Conservation (phyloP, 2,113 vertebrate genomes). For the Chaenocephalus aceratus region DNA sequence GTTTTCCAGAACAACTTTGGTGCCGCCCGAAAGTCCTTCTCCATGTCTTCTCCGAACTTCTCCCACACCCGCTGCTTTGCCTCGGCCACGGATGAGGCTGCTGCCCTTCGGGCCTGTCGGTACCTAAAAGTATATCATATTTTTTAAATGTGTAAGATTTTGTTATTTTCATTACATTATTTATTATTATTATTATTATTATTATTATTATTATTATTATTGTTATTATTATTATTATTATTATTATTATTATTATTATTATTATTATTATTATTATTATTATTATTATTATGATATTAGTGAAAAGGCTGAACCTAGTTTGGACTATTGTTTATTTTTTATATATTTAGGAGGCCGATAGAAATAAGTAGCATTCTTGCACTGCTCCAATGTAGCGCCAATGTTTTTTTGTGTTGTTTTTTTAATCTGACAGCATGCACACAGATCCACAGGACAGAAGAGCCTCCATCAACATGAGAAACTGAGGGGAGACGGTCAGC, state of each 20-base stretch:
- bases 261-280: not conserved
- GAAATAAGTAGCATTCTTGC: not conserved
- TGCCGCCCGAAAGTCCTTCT: too few relatives aligned
- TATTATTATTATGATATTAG: not conserved
- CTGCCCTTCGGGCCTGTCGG: too few relatives aligned
- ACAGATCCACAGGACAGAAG: not conserved
- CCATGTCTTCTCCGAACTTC: too few relatives aligned
- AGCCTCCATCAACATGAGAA: not conserved
- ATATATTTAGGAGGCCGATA: too few relatives aligned
- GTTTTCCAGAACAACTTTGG: too few relatives aligned
- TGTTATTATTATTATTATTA: not conserved
- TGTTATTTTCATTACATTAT: not conserved
- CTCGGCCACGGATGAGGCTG: too few relatives aligned
- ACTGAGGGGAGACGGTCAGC: not conserved
- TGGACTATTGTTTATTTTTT: not conserved
- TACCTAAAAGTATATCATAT: not conserved
- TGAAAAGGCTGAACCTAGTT: too few relatives aligned
- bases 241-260: not conserved
- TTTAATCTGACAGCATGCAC: not conserved
- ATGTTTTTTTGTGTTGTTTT: not conserved
- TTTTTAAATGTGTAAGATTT: not conserved
- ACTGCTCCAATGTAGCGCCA: not conserved
- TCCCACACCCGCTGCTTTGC: too few relatives aligned
- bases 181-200: not conserved
- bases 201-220: not conserved